Evolutionary conservation across 2,113 vertebrate genomes (phyloP), one percentile per base, ranked within the genome.

Genomic region (Cygnus buccinator): DNA sequence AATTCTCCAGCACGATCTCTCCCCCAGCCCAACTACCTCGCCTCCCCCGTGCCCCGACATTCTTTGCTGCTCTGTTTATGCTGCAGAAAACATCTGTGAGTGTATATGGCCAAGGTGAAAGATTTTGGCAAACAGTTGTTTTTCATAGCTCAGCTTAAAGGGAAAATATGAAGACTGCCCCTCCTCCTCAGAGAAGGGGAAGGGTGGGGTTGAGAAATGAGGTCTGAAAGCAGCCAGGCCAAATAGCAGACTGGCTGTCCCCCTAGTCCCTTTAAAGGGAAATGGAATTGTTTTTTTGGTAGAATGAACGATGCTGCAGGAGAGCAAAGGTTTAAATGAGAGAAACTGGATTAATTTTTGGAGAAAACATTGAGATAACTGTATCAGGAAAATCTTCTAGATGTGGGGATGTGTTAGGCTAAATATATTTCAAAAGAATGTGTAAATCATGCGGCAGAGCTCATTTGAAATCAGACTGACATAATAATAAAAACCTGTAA

Each of bases 11-110:
- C 68, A 75, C 55, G n/a, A 86, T 91, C 44, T 84, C 96, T 94
- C 68, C 78, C 50, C 71, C 2, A 1, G 48, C 62, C 63, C 59
- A 85, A 71, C 68, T 57, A 84, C 65, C 0, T 5, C 59, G 77
- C 96, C 94, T 76, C 67, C 89, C 83, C 91, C 46, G 0, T 73
- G 94, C 95, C 95, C 94, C 6, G 13, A 90, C 97, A 97, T 97
- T 98, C 97, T 95, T 97, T 96, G 96, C 88, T 92, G 81, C 95
- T 94, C 97, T 98, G 97, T 98, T 98, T 98, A 95, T 97, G 88
- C 94, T 98, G 96, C 59, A 96, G 95, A 98, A 97, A 97, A 97
- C 97, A 98, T 98, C 97, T 98, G 97, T 17, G 93, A 95, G 96
- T 84, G 83, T 97, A 93, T 78, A 93, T 2, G 35, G 92, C 95